phyloP scores from a whole-genome alignment of 2,797 vertebrate species.

The Onychomys leucogaster region DNA sequence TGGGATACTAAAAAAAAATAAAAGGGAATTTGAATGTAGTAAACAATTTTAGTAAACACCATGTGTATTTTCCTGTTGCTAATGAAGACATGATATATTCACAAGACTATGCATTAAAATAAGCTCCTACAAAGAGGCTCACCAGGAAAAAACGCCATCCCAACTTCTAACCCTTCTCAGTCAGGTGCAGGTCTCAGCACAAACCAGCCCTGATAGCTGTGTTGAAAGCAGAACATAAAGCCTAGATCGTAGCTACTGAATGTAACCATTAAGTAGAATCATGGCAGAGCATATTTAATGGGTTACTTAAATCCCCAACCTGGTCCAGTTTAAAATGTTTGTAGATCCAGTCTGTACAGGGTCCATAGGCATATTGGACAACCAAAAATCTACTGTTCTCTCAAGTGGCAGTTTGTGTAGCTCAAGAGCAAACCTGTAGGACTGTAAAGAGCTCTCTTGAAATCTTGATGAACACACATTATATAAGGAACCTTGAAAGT shows the following conservation, averaged over 20 bases:
- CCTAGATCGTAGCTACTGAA: not conserved
- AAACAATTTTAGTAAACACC: slow-evolving; percentile 78
- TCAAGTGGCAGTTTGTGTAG: slow-evolving; percentile 64
- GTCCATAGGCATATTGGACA: slow-evolving; percentile 30
- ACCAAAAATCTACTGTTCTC: slow-evolving; percentile 6
- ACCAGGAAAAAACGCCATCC: slow-evolving; percentile 22
- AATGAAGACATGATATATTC: slow-evolving; percentile 79
- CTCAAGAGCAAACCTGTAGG: slow-evolving; percentile 62
- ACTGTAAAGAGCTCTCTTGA: slow-evolving; percentile 11
- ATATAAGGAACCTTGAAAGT: slow-evolving; percentile 60
- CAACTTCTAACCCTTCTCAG: slow-evolving; percentile 57
- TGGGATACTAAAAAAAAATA: slow-evolving; percentile 62
- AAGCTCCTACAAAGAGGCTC: slow-evolving; percentile 63
- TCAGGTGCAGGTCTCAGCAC: slow-evolving; percentile 43
- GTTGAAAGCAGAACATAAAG: not conserved
- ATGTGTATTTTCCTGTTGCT: slow-evolving; percentile 65
- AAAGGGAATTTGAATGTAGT: slow-evolving; percentile 68
- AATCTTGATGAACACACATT: slow-evolving; percentile 35
- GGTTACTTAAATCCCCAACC: slow-evolving; percentile 47
- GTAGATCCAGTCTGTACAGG: slow-evolving; percentile 69
- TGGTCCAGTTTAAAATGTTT: slow-evolving; percentile 74
- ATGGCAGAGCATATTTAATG: slow-evolving; percentile 43
- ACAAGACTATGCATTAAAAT: slow-evolving; percentile 29
- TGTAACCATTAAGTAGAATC: slow-evolving; percentile 53
- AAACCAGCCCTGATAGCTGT: not conserved